Evolutionary conservation across 2,888 invertebrate genomes (phyloP), one percentile per base, ranked within the genome.

Genomic region (Kuschelorhynchus macadamiae): DNA sequence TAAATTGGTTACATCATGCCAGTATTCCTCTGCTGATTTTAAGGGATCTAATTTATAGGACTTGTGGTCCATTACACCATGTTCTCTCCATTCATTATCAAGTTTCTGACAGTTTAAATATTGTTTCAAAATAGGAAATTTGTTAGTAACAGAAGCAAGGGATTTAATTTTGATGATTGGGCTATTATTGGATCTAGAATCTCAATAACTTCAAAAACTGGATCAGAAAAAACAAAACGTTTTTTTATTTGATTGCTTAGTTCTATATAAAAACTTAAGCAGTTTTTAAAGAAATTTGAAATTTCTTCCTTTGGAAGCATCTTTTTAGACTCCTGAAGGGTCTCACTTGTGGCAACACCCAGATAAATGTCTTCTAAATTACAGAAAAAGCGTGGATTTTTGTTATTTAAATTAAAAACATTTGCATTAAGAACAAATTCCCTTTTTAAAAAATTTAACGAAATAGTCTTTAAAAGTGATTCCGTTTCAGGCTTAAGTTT

Each of bases 61-160:
- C 8, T 21, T n/a, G 25, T 25, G 16, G 16, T 47, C 47, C 21
- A 47, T n/a, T 16, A 47, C 3, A 25, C 20, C 47, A 25, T 25
- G 47, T 1, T 47, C 4, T 5, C 30, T 21, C 47, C 47, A 47
- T 9, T 47, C 47, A 25, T 47, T 47, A 9, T 47, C 47, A 11
- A 47, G 30, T 12, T 47, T 2, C 16, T 47, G 47, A n/a, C n/a
- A 21, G 12, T 47, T 4, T 2, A 47, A 12, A 47, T 17, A 25
- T 25, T 47, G 1, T n/a, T 47, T 47, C 12, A 47, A 47, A 25
- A 47, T 14, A 5, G 47, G 18, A 47, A 47, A 47, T 2, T 21
- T 21, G 3, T 47, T 3, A 2, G 25, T 25, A 5, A 52, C 36
- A 1, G 3, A 1, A 2, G 11, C 2, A 1, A 52, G 11, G 1